Conservation (phyloP, 92 coral and sea anemone genomes). For the Nematostella vectensis region DNA sequence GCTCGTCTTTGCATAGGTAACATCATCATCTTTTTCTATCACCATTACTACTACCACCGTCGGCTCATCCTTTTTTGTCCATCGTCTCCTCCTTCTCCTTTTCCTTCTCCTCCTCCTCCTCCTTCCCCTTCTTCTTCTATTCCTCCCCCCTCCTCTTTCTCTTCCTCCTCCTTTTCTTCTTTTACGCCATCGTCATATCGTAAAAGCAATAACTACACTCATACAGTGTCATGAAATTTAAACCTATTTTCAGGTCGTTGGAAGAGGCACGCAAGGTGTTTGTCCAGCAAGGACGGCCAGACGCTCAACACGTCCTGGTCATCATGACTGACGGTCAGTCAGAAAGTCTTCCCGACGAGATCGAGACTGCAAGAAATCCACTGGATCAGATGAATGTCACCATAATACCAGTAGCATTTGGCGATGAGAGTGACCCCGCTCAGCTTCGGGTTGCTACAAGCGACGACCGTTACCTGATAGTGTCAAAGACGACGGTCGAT, state of each 20-base stretch:
- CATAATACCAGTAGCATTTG: conserved; percentile 63
- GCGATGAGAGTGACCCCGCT: conserved; percentile 39
- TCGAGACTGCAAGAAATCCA: conserved; percentile 26
- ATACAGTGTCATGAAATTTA: too few species aligned
- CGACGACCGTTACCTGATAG: conserved; percentile 30
- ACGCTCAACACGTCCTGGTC: conserved; percentile 49
- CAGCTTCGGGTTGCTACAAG: not conserved
- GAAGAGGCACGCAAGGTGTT: conserved; percentile 30
- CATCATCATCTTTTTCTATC: not conserved
- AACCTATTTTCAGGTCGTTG: conserved; percentile 11
- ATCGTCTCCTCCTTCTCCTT: too few species aligned
- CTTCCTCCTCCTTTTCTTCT: too few species aligned
- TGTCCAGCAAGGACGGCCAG: conserved; percentile 32
- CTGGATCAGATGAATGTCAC: conserved; percentile 48
- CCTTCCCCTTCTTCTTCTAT: too few species aligned
- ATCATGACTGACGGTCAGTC: conserved; percentile 45
- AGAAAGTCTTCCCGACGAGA: conserved; percentile 26
- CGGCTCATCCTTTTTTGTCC: too few species aligned
- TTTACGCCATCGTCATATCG: too few species aligned
- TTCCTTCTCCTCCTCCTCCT: too few species aligned
- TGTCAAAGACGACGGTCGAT: conserved; percentile 31
- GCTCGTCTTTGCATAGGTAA: conserved; percentile 27
- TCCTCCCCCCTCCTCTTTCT: too few species aligned
- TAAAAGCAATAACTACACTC: too few species aligned
- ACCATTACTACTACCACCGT: too few species aligned